Conservation (phyloP, 2,797 vertebrate species). For the Babyrousa celebensis region DNA sequence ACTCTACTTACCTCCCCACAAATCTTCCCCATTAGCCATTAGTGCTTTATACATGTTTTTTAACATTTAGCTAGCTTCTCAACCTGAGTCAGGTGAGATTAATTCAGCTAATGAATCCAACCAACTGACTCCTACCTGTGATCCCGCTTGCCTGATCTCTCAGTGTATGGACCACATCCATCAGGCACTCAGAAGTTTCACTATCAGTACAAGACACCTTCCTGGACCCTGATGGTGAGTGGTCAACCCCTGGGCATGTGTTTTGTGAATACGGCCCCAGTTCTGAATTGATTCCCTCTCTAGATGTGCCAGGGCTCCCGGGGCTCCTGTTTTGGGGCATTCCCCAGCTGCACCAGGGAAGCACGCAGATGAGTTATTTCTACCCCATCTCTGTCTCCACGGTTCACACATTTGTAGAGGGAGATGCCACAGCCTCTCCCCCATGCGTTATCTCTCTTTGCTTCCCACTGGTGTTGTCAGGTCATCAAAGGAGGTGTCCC, state of each 20-base stretch:
- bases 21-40: background rate
- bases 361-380: background rate
- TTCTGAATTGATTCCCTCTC: background rate
- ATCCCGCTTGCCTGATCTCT: background rate
- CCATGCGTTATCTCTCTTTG: background rate
- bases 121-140: background rate
- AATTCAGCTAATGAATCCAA: background rate
- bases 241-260: background rate
- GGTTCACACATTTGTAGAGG: background rate
- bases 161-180: accelerated
- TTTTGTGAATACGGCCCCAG: too few species aligned
- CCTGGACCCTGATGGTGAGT: background rate
- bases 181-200: background rate
- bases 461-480: background rate
- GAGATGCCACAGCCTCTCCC: background rate
- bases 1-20: background rate
- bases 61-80: background rate
- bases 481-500: background rate
- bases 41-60: background rate
- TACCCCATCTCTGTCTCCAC: background rate
- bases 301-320: background rate
- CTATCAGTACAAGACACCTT: too few species aligned
- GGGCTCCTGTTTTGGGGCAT: accelerated
- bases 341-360: background rate
- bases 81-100: background rate